Evolutionary conservation across 2,797 vertebrate species (phyloP), one percentile per base, ranked within the genome.

Genomic region (Gymnothorax javanicus): DNA sequence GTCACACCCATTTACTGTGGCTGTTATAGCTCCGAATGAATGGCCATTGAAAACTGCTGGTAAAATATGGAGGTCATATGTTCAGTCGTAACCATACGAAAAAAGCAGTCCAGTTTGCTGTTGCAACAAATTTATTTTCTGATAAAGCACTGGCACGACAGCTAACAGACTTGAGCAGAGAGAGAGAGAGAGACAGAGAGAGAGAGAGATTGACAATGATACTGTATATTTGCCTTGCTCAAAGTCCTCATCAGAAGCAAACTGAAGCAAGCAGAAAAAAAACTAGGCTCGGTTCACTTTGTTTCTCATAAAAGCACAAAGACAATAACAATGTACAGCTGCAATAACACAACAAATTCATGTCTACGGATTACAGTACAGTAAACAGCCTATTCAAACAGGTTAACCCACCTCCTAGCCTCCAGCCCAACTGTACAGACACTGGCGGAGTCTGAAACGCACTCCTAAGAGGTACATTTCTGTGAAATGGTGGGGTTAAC

Each of bases 81-180:
- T 77, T 77, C 33, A 73, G 73, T 50, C 50, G 56, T 23, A 23
- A 11, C 54, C 54, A 12, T 13, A 2, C 12, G 15, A n/a, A 4
- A 27, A n/a, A 17, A 58, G 15, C 83, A 60, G 52, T 23, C 77
- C 11, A 58, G n/a, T 81, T 81, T 56, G 79, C 84, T 59, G 60
- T 82, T 71, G 71, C 62, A 62, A 57, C 81, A 83, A 85, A 75
- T 88, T 88, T 86, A 82, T 85, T 87, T 82, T 77, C 57, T 59
- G 54, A 86, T 75, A 62, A 86, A 83, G 84, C 84, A 83, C 84
- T 62, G 71, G 75, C 85, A 85, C 50, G 23, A 83, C 23, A 69
- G 64, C 3, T 62, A 13, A 85, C 81, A 86, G 77, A 62, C 64
- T 88, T 83, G 82, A 56, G 64, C 67, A 87, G 67, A 71, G 86